Evolutionary conservation across 2,888 invertebrate species (phyloP).

Genomic region (Cheilosia urbana): DNA sequence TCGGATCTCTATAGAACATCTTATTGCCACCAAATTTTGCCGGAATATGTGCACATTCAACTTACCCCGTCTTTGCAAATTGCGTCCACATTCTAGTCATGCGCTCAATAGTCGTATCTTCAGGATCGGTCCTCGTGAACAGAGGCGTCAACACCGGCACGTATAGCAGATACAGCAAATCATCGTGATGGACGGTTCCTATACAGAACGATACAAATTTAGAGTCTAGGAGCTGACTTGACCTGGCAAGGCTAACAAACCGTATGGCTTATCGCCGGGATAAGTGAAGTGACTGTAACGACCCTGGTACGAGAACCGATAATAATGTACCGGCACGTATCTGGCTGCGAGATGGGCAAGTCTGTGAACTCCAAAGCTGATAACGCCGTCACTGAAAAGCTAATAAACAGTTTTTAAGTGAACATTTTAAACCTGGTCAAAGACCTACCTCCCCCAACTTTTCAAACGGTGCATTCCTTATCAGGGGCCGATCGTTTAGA

Average conservation of each 20-base stretch:
- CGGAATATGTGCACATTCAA: neutral
- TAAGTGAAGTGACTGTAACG: constrained; percentile 85
- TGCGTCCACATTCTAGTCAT: constrained; percentile 84
- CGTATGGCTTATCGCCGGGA: constrained; percentile 84
- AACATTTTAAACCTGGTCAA: neutral
- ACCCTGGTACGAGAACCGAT: constrained; percentile 86
- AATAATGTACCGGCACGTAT: constrained; percentile 86
- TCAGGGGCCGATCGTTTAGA: constrained; percentile 75
- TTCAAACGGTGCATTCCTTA: constrained; percentile 76
- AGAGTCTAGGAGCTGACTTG: too few species aligned
- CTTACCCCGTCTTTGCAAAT: constrained; percentile 82
- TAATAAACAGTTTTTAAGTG: constrained; percentile 21
- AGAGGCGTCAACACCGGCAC: constrained; percentile 80
- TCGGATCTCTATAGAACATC: constrained; percentile 79
- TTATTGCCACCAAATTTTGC: neutral
- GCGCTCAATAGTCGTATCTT: constrained; percentile 82
- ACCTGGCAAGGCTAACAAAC: constrained; percentile 79
- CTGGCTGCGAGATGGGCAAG: constrained; percentile 86
- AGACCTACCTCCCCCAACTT: constrained; percentile 73
- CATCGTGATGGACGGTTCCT: constrained; percentile 85
- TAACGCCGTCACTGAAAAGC: constrained; percentile 86
- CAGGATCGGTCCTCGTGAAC: constrained; percentile 82
- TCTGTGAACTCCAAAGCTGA: constrained; percentile 86
- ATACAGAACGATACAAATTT: neutral
- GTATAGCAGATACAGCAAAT: constrained; percentile 83